Percentiles rank a stretch among this genome's conserved stretches.
Evolutionary conservation across 2,113 vertebrate species (phyloP).

Genomic region (Narcine bancroftii): DNA sequence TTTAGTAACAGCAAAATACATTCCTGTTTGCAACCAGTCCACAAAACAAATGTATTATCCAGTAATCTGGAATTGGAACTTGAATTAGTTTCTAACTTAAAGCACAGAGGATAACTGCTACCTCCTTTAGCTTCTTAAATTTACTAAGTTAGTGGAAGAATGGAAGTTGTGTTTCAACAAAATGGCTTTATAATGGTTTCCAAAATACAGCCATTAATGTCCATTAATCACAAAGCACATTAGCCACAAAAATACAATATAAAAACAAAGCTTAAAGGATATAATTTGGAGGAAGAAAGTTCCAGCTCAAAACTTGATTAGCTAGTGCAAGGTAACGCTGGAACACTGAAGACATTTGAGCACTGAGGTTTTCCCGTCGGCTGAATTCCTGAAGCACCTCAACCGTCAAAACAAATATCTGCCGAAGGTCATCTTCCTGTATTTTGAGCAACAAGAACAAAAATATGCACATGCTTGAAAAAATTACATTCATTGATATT

Average conservation of each 20-base stretch:
- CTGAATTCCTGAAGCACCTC: conserved; percentile 97
- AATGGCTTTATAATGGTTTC: not conserved
- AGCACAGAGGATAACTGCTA: not conserved
- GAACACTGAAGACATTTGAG: conserved; percentile 96
- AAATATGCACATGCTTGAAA: not conserved
- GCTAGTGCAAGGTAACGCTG: conserved; percentile 92
- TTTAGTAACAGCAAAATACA: not conserved
- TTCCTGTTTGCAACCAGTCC: too few relatives aligned
- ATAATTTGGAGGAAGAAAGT: conserved; percentile 97
- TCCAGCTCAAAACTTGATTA: conserved; percentile 98
- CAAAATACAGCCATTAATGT: not conserved
- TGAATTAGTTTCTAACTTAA: not conserved
- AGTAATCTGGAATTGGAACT: not conserved
- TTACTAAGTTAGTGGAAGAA: not conserved
- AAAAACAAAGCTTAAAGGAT: conserved; percentile 66
- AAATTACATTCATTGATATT: conserved; percentile 18
- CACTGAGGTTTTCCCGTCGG: conserved; percentile 82
- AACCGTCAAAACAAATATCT: conserved; percentile 92
- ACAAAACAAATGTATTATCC: not conserved
- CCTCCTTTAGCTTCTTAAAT: not conserved
- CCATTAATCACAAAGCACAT: not conserved
- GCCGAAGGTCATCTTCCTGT: conserved; percentile 86
- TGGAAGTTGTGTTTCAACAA: conserved; percentile 12
- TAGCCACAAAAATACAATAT: not conserved
- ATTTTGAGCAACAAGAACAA: conserved; percentile 41